These are phyloP conservation scores for Nephrotoma flavescens DNA, from an alignment of 2,888 invertebrate species.

Conservation along the genomic window DNA sequence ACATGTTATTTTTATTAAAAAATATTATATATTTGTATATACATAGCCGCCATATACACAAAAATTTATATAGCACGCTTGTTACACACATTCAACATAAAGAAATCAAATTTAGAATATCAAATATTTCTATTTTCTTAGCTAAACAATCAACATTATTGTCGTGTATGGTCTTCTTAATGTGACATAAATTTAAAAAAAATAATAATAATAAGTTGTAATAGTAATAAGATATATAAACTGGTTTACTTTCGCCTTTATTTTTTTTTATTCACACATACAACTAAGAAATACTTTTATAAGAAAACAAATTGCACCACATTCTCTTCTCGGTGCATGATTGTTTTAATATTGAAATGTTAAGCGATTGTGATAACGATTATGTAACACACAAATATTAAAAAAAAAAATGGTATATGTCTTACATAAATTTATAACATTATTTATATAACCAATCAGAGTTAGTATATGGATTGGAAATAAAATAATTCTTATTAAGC, in stretches of 20 bases:
- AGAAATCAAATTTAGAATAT: not conserved
- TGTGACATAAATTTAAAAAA: not conserved
- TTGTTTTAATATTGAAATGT: not conserved
- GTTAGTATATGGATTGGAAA: too few species aligned
- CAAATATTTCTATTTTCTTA: not conserved
- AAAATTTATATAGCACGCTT: not conserved
- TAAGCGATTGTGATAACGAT: not conserved
- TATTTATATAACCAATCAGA: not conserved
- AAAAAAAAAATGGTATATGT: not conserved
- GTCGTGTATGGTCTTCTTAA: not conserved
- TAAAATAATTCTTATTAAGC: too few species aligned
- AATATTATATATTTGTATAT: not conserved
- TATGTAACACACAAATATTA: not conserved
- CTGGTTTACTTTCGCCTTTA: not conserved
- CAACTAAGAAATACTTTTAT: not conserved
- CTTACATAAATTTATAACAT: not conserved
- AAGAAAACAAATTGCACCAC: constrained; percentile 1
- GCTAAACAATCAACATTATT: not conserved
- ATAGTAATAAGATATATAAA: not conserved
- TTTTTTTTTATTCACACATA: not conserved
- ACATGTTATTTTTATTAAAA: not conserved
- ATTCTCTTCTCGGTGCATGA: constrained; percentile 1
- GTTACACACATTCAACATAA: not conserved
- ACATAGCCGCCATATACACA: too few species aligned
- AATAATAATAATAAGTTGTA: not conserved